Conservation (phyloP, 2,888 invertebrate genomes). For the Cephus spinipes region DNA sequence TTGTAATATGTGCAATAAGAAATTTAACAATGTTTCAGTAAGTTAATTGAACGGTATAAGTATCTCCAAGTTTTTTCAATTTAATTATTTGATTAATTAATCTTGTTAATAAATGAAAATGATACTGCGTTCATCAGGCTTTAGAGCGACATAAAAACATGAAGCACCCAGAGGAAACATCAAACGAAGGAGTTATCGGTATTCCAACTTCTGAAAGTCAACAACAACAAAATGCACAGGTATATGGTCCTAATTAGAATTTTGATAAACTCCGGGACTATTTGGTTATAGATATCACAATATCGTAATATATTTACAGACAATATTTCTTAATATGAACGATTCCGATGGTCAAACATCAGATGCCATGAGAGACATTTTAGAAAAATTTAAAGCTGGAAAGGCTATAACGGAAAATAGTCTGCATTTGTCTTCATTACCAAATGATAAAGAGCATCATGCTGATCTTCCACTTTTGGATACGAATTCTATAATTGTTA, state of each 20-base stretch:
- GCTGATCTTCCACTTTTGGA: constrained; percentile 33
- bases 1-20: constrained; percentile 47
- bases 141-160: constrained; percentile 31
- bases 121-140: constrained; percentile 14
- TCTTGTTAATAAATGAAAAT: too few species aligned
- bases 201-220: constrained; percentile 35
- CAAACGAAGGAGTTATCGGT: constrained; percentile 27
- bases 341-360: constrained; percentile 36
- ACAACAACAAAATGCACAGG: constrained; percentile 35
- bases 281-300: background rate
- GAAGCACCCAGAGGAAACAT: constrained; percentile 28
- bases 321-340: constrained; percentile 34
- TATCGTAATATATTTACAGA: constrained; percentile 17
- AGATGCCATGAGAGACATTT: constrained; percentile 36
- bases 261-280: background rate
- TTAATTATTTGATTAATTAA: background rate
- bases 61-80: background rate
- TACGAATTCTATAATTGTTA: constrained; percentile 34
- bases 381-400: constrained; percentile 36
- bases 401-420: constrained; percentile 31
- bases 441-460: constrained; percentile 18
- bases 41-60: constrained; percentile 3
- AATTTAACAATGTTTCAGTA: constrained; percentile 42
- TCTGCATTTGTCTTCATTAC: constrained; percentile 17
- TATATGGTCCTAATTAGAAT: background rate